Conservation (phyloP, 2,797 vertebrate species). For the Semotilus atromaculatus region DNA sequence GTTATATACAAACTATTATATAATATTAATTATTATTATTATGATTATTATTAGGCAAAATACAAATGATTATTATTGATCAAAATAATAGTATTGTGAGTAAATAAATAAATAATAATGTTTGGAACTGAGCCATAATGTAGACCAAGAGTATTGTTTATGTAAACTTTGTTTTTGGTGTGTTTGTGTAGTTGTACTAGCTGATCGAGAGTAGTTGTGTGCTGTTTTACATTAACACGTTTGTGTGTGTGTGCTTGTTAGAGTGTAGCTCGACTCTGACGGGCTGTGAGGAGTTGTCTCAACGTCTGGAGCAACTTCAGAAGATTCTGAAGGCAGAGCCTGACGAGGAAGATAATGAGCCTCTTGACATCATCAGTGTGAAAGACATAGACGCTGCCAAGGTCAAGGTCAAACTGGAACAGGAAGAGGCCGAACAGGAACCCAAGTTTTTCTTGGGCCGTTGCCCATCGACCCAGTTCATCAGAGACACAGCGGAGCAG, state of each 20-base stretch:
- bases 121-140: not conserved
- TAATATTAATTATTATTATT: not conserved
- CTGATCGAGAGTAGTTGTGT: not conserved
- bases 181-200: not conserved
- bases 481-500: conserved; percentile 89
- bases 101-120: not conserved
- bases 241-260: conserved; percentile 63
- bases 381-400: conserved; percentile 78
- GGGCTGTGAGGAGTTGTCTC: conserved; percentile 84
- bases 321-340: conserved; percentile 91
- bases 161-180: not conserved
- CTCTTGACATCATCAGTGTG: conserved; percentile 87
- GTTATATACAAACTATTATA: not conserved
- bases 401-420: conserved; percentile 90
- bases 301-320: conserved; percentile 91
- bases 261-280: conserved; percentile 90
- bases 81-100: not conserved
- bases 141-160: not conserved
- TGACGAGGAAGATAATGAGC: conserved; percentile 84
- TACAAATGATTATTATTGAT: not conserved
- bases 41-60: not conserved
- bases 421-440: conserved; percentile 87
- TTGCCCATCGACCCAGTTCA: conserved; percentile 84
- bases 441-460: conserved; percentile 88
- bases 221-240: not conserved